Conservation (phyloP, 2,113 vertebrate genomes). For the Psittacus erithacus region DNA sequence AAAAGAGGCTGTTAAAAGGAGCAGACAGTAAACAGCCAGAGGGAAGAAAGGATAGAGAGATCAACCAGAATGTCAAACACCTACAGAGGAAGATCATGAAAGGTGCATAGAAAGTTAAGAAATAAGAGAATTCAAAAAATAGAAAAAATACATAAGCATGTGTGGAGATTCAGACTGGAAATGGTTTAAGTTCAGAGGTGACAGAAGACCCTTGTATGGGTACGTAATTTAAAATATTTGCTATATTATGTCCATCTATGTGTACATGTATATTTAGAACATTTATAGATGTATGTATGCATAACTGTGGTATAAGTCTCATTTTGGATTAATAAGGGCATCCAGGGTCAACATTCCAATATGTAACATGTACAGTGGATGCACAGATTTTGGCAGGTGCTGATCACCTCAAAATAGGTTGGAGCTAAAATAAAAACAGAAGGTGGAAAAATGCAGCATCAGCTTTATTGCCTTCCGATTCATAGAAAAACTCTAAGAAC, state of each 20-base stretch:
- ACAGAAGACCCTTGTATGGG: not conserved
- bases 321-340: not conserved
- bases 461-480: not conserved
- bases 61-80: not conserved
- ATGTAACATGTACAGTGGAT: not conserved
- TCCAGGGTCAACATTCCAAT: not conserved
- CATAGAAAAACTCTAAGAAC: no score
- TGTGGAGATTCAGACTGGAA: not conserved
- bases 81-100: not conserved
- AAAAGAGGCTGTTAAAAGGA: not conserved
- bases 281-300: not conserved
- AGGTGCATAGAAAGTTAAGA: not conserved
- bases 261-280: not conserved
- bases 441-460: not conserved
- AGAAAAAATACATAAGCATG: not conserved
- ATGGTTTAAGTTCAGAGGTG: not conserved
- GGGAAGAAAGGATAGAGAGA: not conserved
- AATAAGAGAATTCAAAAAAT: not conserved
- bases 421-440: not conserved
- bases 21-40: not conserved
- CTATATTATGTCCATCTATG: not conserved
- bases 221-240: not conserved
- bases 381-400: not conserved
- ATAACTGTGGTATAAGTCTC: rapidly evolving
- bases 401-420: not conserved